phyloP scores from a whole-genome alignment of 2,888 invertebrate genomes.

The Amblyteles armatorius region DNA sequence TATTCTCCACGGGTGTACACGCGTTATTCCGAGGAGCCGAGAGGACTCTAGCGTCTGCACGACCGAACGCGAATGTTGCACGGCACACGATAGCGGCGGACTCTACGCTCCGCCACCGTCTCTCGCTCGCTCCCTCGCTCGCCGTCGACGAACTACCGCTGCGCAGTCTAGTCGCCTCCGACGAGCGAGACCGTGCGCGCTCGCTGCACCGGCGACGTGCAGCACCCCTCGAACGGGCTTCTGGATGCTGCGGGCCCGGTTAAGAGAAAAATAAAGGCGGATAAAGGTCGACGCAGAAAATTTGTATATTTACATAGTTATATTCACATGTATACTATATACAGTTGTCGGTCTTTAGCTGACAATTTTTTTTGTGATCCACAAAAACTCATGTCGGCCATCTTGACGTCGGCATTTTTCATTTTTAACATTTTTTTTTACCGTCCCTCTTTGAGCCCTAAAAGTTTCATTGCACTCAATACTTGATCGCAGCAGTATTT shows the following conservation, averaged over 20 bases:
- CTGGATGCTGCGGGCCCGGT: conserved; percentile 1
- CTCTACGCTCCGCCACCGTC: not conserved
- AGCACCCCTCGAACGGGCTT: not conserved
- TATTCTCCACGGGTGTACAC: conserved; percentile 38
- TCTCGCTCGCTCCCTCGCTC: conserved; percentile 6
- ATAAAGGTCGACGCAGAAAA: not conserved
- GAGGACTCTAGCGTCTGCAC: conserved; percentile 51
- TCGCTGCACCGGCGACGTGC: conserved; percentile 5
- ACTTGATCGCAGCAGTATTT: too few relatives aligned
- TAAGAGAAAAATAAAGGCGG: not conserved
- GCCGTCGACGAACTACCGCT: not conserved
- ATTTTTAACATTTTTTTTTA: too few relatives aligned
- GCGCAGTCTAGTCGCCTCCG: not conserved
- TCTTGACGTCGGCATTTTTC: too few relatives aligned
- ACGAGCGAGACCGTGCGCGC: not conserved
- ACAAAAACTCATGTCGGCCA: too few relatives aligned
- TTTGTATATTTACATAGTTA: too few relatives aligned
- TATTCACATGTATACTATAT: too few relatives aligned
- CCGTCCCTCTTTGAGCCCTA: too few relatives aligned
- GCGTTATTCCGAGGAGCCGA: conserved; percentile 39
- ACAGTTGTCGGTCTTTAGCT: too few relatives aligned
- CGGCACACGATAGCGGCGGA: not conserved
- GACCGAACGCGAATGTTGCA: conserved; percentile 11
- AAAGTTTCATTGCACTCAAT: too few relatives aligned
- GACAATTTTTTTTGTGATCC: too few relatives aligned